These are phyloP conservation scores for Dinothrombium tinctorium DNA, from an alignment of 1,140 invertebrate genomes.

Conservation along the genomic window DNA sequence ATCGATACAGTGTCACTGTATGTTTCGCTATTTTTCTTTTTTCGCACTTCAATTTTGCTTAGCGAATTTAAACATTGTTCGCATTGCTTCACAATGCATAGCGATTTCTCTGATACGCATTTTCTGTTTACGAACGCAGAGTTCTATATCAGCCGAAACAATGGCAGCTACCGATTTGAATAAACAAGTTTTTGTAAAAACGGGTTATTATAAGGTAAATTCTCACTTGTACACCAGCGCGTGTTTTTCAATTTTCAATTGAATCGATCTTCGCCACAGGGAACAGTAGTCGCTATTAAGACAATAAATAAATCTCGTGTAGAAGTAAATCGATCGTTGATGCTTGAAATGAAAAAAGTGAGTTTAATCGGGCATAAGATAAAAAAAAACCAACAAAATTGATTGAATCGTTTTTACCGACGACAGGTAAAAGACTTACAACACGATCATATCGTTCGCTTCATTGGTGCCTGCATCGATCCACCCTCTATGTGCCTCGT, in stretches of 20 bases:
- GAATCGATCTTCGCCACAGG: conserved; percentile 22
- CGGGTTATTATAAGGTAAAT: conserved; percentile 14
- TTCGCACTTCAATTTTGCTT: neutral
- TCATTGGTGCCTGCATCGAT: conserved; percentile 56
- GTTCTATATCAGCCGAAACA: conserved; percentile 13
- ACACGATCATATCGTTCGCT: conserved; percentile 59
- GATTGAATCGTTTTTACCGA: neutral
- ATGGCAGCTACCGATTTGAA: conserved; percentile 8
- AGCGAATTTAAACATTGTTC: neutral
- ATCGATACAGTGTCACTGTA: conserved; percentile 9
- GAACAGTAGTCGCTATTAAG: conserved; percentile 67
- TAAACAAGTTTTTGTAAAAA: conserved; percentile 13
- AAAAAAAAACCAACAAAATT: no score
- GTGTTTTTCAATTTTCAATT: neutral
- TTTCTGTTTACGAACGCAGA: conserved; percentile 7
- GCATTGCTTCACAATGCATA: neutral
- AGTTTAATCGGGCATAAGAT: conserved; percentile 11
- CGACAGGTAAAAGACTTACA: conserved; percentile 31
- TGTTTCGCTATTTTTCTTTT: neutral
- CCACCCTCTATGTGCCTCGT: conserved; percentile 41
- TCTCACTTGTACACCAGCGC: neutral
- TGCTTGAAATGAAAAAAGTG: conserved; percentile 69
- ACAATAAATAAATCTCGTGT: conserved; percentile 42
- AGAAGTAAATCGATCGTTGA: conserved; percentile 53
- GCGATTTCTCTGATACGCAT: no score